Evolutionary conservation across 2,888 invertebrate species (phyloP).

Genomic region (Cephus runcator): DNA sequence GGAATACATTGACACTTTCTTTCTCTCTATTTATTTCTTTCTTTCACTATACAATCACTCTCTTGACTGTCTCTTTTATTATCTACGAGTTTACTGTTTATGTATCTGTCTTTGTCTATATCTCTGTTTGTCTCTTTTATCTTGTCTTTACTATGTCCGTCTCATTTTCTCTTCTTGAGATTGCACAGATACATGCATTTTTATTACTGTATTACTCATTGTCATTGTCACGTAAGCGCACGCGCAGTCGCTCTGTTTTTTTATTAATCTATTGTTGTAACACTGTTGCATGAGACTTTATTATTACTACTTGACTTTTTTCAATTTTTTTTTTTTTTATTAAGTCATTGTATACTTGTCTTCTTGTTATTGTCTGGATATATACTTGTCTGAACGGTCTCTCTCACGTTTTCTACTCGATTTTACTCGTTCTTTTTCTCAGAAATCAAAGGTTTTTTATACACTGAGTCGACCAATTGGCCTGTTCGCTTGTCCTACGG

Average conservation of each 20-base stretch:
- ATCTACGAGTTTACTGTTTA: neutral
- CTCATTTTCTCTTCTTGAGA: neutral
- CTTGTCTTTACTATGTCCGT: neutral
- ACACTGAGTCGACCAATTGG: neutral
- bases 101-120: neutral
- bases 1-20: constrained; percentile 58
- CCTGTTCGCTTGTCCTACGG: neutral
- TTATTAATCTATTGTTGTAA: neutral
- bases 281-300: neutral
- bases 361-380: neutral
- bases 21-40: constrained; percentile 6
- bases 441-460: neutral
- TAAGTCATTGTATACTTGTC: neutral
- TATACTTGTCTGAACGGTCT: neutral
- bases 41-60: neutral
- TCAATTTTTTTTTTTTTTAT: neutral
- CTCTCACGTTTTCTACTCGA: neutral
- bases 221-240: neutral
- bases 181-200: neutral
- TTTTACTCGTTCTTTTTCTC: neutral
- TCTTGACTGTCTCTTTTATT: neutral
- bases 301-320: neutral
- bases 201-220: neutral
- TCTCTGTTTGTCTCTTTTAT: neutral
- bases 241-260: neutral